Conservation (phyloP, 2,888 invertebrate species). For the Minunthozetes semirufus region DNA sequence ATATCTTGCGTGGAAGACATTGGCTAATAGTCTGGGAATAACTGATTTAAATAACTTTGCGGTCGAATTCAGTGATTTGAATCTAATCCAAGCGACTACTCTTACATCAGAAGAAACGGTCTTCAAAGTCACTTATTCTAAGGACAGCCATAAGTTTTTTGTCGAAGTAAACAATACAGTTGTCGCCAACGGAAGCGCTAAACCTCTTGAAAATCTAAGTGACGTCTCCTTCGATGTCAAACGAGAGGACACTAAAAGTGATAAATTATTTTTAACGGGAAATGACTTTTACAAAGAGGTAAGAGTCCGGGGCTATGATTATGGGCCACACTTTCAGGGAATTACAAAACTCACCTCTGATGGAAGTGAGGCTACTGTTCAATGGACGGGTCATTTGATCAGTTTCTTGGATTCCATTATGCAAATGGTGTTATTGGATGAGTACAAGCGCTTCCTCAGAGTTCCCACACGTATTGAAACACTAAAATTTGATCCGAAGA, state of each 20-base stretch:
- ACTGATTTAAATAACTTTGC: neutral
- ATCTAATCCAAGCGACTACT: slow-evolving; percentile 17
- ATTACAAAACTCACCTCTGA: slow-evolving; percentile 65
- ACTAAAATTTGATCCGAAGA: slow-evolving; percentile 14
- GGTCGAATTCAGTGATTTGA: slow-evolving; percentile 26
- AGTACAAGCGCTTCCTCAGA: neutral
- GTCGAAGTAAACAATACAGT: slow-evolving; percentile 48
- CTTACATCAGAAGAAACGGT: neutral
- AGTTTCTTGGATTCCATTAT: slow-evolving; percentile 23
- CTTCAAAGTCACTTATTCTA: slow-evolving; percentile 41
- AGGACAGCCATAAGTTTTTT: slow-evolving; percentile 49
- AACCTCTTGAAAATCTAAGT: slow-evolving; percentile 25
- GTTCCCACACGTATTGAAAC: slow-evolving; percentile 17
- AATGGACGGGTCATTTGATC: slow-evolving; percentile 35
- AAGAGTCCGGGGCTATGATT: slow-evolving; percentile 76
- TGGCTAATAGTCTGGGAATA: slow-evolving; percentile 47
- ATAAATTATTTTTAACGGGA: slow-evolving; percentile 34
- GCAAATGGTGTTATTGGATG: slow-evolving; percentile 21
- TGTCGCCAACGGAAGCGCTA: slow-evolving; percentile 48
- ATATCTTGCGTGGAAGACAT: slow-evolving; percentile 72
- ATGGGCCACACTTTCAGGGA: slow-evolving; percentile 71
- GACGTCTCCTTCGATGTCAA: neutral
- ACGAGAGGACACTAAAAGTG: neutral
- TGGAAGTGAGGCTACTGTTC: slow-evolving; percentile 46
- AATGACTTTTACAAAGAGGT: slow-evolving; percentile 77